phyloP scores from a whole-genome alignment of 2,113 vertebrate genomes.

The Stegostoma tigrinum region DNA sequence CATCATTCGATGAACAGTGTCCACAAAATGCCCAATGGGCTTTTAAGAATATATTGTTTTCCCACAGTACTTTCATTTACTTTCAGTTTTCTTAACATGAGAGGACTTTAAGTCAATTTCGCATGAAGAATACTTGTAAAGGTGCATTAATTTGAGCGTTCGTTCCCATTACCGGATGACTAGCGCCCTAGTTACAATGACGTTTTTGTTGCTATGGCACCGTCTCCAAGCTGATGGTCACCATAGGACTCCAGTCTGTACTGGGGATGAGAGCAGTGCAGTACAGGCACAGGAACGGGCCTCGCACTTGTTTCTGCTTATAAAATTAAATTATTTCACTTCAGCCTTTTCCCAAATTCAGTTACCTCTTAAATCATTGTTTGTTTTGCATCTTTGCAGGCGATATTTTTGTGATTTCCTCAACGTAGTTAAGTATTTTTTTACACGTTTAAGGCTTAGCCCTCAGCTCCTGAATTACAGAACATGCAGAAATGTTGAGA shows the following conservation, averaged over 20 bases:
- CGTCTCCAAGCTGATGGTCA: conserved; percentile 50
- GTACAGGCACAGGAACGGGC: background rate
- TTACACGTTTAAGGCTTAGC: too few species aligned
- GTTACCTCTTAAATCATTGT: background rate
- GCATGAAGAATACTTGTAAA: background rate
- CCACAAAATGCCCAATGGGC: background rate
- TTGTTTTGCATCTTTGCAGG: background rate
- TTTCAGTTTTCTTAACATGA: background rate
- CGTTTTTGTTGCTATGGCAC: conserved; percentile 62
- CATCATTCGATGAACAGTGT: too few species aligned
- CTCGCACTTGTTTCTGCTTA: background rate
- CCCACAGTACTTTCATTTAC: background rate
- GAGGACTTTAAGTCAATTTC: background rate
- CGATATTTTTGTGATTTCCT: background rate
- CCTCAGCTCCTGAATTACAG: background rate
- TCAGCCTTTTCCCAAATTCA: background rate
- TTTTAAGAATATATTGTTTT: background rate
- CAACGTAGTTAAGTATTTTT: background rate
- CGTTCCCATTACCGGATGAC: background rate
- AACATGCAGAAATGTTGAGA: background rate
- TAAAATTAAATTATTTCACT: too few species aligned
- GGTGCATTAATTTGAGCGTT: background rate
- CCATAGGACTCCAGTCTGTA: conserved; percentile 54
- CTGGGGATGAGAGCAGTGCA: background rate
- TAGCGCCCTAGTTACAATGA: conserved; percentile 45